phyloP scores from a whole-genome alignment of 2,113 vertebrate species.

The Platysteira castanea region DNA sequence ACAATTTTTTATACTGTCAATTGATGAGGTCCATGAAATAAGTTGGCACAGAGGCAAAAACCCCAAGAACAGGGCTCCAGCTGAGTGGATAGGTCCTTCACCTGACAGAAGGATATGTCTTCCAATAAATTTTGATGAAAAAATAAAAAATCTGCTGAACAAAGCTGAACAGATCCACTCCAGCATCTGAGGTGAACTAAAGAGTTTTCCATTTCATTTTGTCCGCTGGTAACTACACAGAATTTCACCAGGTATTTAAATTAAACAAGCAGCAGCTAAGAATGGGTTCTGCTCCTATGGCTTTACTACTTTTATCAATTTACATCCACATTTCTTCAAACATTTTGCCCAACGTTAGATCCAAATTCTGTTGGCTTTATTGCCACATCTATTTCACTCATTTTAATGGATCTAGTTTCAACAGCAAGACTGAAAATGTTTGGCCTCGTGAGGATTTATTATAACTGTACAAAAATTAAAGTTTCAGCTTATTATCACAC shows the following conservation, averaged over 20 bases:
- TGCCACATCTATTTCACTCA: not conserved
- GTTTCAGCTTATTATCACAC: not conserved
- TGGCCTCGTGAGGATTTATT: not conserved
- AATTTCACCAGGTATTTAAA: not conserved
- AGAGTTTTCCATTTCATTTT: not conserved
- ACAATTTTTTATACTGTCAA: not conserved
- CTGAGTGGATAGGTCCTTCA: not conserved
- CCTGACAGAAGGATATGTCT: not conserved
- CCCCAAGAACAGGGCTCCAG: not conserved
- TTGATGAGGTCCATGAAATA: not conserved
- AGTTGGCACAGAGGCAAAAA: not conserved
- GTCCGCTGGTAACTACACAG: not conserved
- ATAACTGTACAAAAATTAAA: not conserved
- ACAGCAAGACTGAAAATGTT: not conserved
- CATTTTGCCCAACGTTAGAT: not conserved
- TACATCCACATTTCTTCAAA: not conserved
- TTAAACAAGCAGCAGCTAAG: not conserved
- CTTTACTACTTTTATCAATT: not conserved
- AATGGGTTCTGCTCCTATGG: not conserved
- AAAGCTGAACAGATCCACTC: not conserved
- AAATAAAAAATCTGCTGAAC: not conserved
- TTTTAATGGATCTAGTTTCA: not conserved
- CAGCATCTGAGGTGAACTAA: not conserved
- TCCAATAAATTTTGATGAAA: not conserved
- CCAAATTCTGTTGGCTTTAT: not conserved